Evolutionary conservation across 1,140 invertebrate species (phyloP), one percentile per base, ranked within the genome.

Genomic region (Drosophila biarmipes): DNA sequence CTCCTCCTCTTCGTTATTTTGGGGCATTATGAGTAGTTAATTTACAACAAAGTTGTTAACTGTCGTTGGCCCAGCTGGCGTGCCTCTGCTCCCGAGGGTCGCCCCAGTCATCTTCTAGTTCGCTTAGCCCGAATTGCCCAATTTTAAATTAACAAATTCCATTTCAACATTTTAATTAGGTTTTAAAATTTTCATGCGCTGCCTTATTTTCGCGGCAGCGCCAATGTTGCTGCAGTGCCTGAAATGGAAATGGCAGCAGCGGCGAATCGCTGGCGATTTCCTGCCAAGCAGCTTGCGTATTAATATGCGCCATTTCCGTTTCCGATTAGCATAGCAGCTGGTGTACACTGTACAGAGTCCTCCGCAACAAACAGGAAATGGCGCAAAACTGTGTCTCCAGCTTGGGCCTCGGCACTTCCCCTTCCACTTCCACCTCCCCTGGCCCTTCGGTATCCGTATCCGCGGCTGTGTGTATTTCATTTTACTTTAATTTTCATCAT

Each of bases 131-230:
- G 69, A 87, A 87, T 82, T 87, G 66, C 84, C 84, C 84, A 87
- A 89, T 87, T 87, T 87, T 87, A 87, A 87, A 87, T 87, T 87
- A 87, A 87, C 84, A 87, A 87, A 87, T 87, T 87, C 84, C 84
- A 89, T 87, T 87, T 87, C 84, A 87, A 87, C 84, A 84, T 89
- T 87, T 87, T 87, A 87, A 87, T 87, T 87, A 87, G 84, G 84
- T 89, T 89, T 86, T 87, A 89, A 87, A 87, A 87, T 84, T 87
- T 87, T 87, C 75, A 87, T 87, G 84, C 61, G 73, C 74, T 56
- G 58, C 74, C 74, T 72, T 69, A 69, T 71, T 71, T 73, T 64
- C 27, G 31, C 57, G 57, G 49, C 49, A 24, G 27, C 61, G 46
- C 24, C 24, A 31, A 34, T 49, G 48, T 14, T 51, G 48, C 3